Evolutionary conservation across 2,888 invertebrate genomes (phyloP).

Genomic region (Vandiemenella viatica): DNA sequence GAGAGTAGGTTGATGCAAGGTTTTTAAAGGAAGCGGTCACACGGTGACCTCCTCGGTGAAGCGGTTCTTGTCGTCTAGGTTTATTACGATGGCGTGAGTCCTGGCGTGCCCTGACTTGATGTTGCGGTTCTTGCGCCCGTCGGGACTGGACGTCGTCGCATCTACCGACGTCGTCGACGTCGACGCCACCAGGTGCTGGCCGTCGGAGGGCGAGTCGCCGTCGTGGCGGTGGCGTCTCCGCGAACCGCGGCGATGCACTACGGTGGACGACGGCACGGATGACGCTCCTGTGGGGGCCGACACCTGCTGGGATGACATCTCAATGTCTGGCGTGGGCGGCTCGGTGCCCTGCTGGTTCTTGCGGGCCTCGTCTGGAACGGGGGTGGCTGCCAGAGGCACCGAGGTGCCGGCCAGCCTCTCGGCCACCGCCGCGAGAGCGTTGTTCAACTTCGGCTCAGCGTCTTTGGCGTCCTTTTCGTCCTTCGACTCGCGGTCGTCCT

Average conservation of each 20-base stretch:
- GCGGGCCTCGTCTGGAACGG: not conserved
- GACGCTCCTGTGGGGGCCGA: too few species aligned
- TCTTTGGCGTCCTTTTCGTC: conserved; percentile 25
- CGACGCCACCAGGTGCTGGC: conserved; percentile 11
- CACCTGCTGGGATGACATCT: not conserved
- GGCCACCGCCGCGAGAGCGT: conserved; percentile 34
- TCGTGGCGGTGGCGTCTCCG: conserved; percentile 4
- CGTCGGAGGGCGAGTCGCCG: not conserved
- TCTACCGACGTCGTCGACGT: conserved; percentile 29
- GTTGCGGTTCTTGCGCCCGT: conserved; percentile 1
- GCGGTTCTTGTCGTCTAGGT: conserved; percentile 62
- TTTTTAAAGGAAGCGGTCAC: conserved; percentile 27
- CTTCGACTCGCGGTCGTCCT: conserved; percentile 26
- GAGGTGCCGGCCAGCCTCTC: conserved; percentile 34
- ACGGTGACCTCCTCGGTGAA: conserved; percentile 72
- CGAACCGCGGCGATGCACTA: not conserved
- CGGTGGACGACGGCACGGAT: too few species aligned
- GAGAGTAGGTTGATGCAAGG: too few species aligned
- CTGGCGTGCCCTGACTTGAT: conserved; percentile 46
- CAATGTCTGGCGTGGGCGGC: conserved; percentile 6
- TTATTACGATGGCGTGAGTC: conserved; percentile 63
- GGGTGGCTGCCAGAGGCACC: conserved; percentile 18
- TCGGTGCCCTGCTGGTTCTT: not conserved
- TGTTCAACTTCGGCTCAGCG: conserved; percentile 28
- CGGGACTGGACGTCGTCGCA: conserved; percentile 25